Evolutionary conservation across 2,113 vertebrate species (phyloP), one percentile per base, ranked within the genome.

Genomic region (Myodes glareolus): DNA sequence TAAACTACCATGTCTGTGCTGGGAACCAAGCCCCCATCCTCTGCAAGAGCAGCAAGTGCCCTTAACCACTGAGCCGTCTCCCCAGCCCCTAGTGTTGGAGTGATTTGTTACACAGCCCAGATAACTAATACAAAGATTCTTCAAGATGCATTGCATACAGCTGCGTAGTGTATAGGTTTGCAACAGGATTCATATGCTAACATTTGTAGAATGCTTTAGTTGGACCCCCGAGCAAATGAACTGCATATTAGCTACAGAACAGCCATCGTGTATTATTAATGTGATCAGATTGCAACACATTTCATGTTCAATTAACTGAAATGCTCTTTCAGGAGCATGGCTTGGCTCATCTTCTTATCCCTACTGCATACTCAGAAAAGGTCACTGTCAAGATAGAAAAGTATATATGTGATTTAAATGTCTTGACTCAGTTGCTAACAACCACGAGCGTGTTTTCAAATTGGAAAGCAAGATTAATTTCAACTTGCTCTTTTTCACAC

Each of bases 291-390:
- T 70, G 96, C 93, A 97, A 97, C 96, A 97, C 97, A 98, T 97
- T 97, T 98, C 97, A 97, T 96, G 95, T 98, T 97, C 97, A 98
- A 96, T 98, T 98, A 98, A 97, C 92, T 93, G 87, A 94, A 97
- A 42, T 96, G 96, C 94, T 98, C 87, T 97, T 98, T 97, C 92
- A 86, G 80, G 78, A 95, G 94, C 92, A 39, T 88, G 45, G 5
- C 93, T 95, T 88, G 68, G 96, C 91, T 97, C 90, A 73, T 96
- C 96, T 96, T 92, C 93, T 90, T 85, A 93, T 97, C 96, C 98
- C 96, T 88, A 90, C 78, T 96, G 95, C 96, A 91, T 78, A 96
- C 95, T 97, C 98, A 93, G 10, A 81, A 97, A 98, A 98, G 97
- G 98, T 98, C 98, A 96, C 93, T 95, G 97, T 98, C 96, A 92